These are phyloP conservation scores for Bradynema listronoti DNA, from an alignment of 1,140 invertebrate species.

Conservation along the genomic window DNA sequence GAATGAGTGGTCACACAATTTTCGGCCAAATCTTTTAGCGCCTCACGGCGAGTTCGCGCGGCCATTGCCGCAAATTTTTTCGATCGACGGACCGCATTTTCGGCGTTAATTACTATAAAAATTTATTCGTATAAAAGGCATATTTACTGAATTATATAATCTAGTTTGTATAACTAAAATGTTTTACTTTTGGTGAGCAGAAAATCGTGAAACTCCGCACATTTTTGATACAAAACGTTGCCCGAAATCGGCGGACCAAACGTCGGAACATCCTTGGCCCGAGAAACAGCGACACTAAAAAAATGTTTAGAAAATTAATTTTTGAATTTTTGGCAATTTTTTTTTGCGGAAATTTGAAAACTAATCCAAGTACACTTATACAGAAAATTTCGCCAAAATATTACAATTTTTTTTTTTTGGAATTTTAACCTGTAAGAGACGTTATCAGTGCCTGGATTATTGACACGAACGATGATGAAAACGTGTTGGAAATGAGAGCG, in stretches of 20 bases:
- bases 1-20: slow-evolving; percentile 66
- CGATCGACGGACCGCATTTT: slow-evolving; percentile 75
- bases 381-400: slow-evolving; percentile 60
- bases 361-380: slow-evolving; percentile 79
- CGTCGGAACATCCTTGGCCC: slow-evolving; percentile 87
- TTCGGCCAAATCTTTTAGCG: slow-evolving; percentile 77
- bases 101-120: slow-evolving; percentile 78
- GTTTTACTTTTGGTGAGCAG: slow-evolving; percentile 74
- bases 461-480: slow-evolving; percentile 82
- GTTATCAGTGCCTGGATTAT: slow-evolving; percentile 82
- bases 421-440: slow-evolving; percentile 47
- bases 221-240: slow-evolving; percentile 64
- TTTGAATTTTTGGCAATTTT: no score
- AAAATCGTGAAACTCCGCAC: slow-evolving; percentile 82
- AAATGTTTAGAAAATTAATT: no score
- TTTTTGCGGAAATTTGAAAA: no score
- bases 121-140: no score
- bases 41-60: slow-evolving; percentile 85
- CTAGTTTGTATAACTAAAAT: no score
- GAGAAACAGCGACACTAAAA: no score
- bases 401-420: slow-evolving; percentile 7
- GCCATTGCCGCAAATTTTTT: slow-evolving; percentile 97
- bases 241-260: slow-evolving; percentile 79
- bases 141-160: no score
- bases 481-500: slow-evolving; percentile 81